A percentile compares a stretch with the other conserved stretches of the same genome.
Conservation (phyloP, 2,888 invertebrate genomes). For the Amphipoea lucens region DNA sequence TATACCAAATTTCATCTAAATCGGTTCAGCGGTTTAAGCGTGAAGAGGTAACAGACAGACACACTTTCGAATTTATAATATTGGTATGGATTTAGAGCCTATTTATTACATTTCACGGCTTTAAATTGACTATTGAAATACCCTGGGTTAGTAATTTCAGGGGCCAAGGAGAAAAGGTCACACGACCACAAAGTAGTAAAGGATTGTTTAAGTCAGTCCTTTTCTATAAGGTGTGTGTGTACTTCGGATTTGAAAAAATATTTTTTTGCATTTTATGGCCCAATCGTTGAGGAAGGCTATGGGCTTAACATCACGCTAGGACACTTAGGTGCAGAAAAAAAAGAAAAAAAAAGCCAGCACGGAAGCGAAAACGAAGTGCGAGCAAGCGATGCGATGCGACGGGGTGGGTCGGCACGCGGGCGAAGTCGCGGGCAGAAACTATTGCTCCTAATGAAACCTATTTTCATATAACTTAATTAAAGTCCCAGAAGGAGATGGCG, state of each 20-base stretch:
- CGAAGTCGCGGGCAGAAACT: too few species aligned
- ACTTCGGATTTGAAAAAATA: background rate
- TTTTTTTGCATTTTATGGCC: background rate
- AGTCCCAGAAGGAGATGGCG: too few species aligned
- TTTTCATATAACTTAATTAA: background rate
- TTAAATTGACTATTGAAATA: background rate
- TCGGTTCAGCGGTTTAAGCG: too few species aligned
- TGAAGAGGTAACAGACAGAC: too few species aligned
- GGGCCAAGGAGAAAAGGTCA: background rate
- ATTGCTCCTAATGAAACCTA: background rate
- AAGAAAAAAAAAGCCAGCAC: background rate
- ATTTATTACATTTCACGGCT: background rate
- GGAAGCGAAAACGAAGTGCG: background rate
- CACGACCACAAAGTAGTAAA: background rate
- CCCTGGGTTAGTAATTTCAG: background rate
- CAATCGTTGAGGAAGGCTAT: background rate
- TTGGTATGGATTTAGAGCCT: background rate
- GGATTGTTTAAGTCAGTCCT: background rate
- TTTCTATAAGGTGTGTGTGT: background rate
- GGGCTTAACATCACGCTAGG: background rate
- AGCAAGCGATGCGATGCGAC: background rate
- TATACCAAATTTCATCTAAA: too few species aligned
- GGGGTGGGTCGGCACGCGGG: background rate
- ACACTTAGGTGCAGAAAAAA: background rate
- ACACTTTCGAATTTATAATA: too few species aligned